Base-by-base conservation (phyloP, 2,797 vertebrate genomes). In the Anableps anableps region DNA sequence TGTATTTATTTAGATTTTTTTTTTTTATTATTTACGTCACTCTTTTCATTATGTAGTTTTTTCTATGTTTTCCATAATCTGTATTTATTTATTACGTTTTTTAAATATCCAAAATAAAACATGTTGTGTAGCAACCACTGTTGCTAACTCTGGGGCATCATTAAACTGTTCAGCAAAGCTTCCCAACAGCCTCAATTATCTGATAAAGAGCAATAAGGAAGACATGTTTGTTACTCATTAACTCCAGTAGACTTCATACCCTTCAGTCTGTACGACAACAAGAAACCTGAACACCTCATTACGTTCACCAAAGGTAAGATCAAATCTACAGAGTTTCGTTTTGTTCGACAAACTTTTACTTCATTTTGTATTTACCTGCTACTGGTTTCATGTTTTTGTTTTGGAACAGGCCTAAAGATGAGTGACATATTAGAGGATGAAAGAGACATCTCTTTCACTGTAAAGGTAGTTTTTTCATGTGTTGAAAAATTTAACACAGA, bases 401-500 rank as follows among this genome's bases (percentile, higher is more conserved):
- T 38, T 4, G 53, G 7, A 21, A 48, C 29, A 76, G 43, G 5
- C 3, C 19, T 71, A 1, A 76, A 86, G 77, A 96, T 96, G 95
- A 94, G 80, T 4, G 92, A 95, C 81, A 43, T 29, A 9, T 85
- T 76, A 3, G 95, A 95, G 1, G 93, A 94, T 0, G 92, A 95
- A 29, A 83, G 51, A n/a, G 95, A 96, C 89, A 95, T 96, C 83
- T 90, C 88, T 31, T 96, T 96, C 60, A 6, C 75, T 13, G 91
- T 95, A 0, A 96, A 95, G 94, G 96, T 96, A 87, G 89, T 17
- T 21, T 34, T 7, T 6, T 6, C 38, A 29, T 11, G 16, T 47
- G 7, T 70, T 51, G 3, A 23, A 47, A 62, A 19, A 38, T 7
- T 6, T 23, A n/a, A 4, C 31, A 16, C 38, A 70, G 23, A 43